phyloP scores from a whole-genome alignment of 2,888 invertebrate species.

The Cheilosia soror region DNA sequence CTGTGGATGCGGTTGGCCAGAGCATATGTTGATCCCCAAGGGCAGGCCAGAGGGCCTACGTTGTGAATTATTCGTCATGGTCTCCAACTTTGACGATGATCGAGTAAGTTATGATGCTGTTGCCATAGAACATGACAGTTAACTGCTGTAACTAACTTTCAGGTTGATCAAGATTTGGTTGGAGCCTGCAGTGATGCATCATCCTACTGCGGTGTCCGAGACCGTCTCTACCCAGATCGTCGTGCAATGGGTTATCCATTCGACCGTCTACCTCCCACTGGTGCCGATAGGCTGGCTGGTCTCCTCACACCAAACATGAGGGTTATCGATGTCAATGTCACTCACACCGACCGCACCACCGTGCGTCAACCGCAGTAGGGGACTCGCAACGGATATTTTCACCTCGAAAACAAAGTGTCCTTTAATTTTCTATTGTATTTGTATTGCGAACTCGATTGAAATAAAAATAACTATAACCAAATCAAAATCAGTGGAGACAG shows the following conservation, averaged over 20 bases:
- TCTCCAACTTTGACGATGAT: conserved; percentile 88
- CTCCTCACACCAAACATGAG: conserved; percentile 90
- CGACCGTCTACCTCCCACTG: conserved; percentile 87
- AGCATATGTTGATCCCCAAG: conserved; percentile 89
- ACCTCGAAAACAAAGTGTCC: conserved; percentile 9
- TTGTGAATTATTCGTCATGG: conserved; percentile 89
- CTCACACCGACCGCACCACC: conserved; percentile 84
- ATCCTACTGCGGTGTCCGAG: conserved; percentile 90
- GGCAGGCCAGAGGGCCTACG: conserved; percentile 87
- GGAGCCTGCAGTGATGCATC: conserved; percentile 88
- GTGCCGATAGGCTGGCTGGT: conserved; percentile 85
- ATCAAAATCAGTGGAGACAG: conserved; percentile 8
- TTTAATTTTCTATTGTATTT: conserved; percentile 21
- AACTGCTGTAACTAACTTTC: conserved; percentile 67
- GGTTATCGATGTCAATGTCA: conserved; percentile 85
- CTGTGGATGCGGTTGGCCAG: conserved; percentile 94
- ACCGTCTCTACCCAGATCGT: conserved; percentile 90
- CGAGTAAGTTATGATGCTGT: conserved; percentile 51
- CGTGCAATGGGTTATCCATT: conserved; percentile 94
- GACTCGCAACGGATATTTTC: background rate
- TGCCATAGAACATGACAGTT: conserved; percentile 84
- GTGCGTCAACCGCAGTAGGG: conserved; percentile 40
- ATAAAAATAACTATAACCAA: conserved; percentile 56
- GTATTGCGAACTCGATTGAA: conserved; percentile 59
- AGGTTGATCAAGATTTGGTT: conserved; percentile 78